phyloP scores from a whole-genome alignment of 2,113 vertebrate genomes.

The Apodemus sylvaticus region DNA sequence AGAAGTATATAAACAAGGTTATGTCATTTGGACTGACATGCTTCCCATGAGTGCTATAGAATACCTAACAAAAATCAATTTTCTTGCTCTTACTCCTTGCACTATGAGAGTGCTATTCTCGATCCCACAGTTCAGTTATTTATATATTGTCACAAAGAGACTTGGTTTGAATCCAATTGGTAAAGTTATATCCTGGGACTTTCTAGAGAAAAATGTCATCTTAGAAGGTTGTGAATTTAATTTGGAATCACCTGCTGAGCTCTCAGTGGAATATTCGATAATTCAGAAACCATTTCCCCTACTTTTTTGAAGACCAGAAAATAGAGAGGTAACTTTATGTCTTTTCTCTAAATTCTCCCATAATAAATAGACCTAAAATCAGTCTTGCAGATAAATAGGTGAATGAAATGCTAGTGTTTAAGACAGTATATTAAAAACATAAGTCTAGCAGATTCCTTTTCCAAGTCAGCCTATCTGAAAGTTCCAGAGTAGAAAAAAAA shows the following conservation, averaged over 20 bases:
- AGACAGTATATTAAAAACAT: conserved; percentile 62
- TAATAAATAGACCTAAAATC: conserved; percentile 37
- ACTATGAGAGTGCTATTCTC: conserved; percentile 16
- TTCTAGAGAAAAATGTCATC: conserved; percentile 56
- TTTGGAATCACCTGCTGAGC: conserved; percentile 63
- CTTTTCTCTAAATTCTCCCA: not conserved
- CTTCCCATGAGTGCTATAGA: not conserved
- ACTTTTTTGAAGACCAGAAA: not conserved
- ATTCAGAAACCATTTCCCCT: conserved; percentile 58
- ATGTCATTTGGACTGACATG: not conserved
- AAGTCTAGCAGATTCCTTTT: conserved; percentile 58
- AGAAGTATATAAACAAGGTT: not conserved
- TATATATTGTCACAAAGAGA: conserved; percentile 34
- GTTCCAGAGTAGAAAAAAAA: conserved; percentile 28
- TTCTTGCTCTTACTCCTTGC: not conserved
- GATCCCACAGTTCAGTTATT: conserved; percentile 9
- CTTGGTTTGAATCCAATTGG: conserved; percentile 39
- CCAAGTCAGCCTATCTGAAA: conserved; percentile 28
- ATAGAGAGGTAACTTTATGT: not conserved
- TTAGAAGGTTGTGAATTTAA: not conserved
- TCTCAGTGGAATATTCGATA: conserved; percentile 47
- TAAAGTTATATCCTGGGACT: conserved; percentile 31
- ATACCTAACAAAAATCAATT: not conserved
- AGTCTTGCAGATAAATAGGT: conserved; percentile 29
- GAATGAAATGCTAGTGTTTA: conserved; percentile 54